Evolutionary conservation across 2,797 vertebrate genomes (phyloP).

Genomic region (Macropodus opercularis): DNA sequence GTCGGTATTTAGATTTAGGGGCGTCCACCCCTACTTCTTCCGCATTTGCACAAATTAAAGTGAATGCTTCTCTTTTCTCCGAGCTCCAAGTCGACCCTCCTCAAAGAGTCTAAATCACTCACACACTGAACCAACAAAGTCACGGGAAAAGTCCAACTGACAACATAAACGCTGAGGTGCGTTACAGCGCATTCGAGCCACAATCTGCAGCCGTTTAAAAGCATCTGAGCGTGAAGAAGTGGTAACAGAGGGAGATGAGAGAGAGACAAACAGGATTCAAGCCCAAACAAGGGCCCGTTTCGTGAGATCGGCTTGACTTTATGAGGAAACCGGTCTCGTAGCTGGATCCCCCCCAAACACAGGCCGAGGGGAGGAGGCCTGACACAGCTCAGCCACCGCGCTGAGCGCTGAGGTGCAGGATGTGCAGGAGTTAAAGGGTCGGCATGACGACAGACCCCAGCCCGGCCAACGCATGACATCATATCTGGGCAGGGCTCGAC

Average conservation of each 20-base stretch:
- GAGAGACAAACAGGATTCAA: constrained; percentile 41
- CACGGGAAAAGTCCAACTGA: background rate
- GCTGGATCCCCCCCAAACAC: constrained; percentile 71
- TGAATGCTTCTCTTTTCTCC: background rate
- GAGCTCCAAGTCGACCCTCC: background rate
- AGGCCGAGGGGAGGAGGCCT: too few relatives aligned
- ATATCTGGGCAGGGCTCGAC: constrained; percentile 50
- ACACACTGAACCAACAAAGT: background rate
- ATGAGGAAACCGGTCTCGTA: constrained; percentile 84
- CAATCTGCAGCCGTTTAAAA: constrained; percentile 2
- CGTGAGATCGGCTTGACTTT: constrained; percentile 66
- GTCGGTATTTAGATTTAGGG: background rate
- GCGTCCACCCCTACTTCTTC: background rate
- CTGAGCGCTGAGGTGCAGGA: too few relatives aligned
- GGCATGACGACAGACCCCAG: constrained; percentile 33
- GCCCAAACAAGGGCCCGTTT: constrained; percentile 71
- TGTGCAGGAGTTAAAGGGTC: constrained; percentile 37
- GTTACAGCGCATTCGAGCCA: background rate
- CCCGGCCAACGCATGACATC: constrained; percentile 69
- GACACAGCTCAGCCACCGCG: too few relatives aligned
- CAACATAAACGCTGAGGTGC: constrained; percentile 13
- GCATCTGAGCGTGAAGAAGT: background rate
- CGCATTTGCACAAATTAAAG: background rate
- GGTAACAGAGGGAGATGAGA: constrained; percentile 22
- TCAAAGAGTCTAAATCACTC: background rate